phyloP scores from a whole-genome alignment of 2,113 vertebrate genomes.

The Paratilapia polleni region DNA sequence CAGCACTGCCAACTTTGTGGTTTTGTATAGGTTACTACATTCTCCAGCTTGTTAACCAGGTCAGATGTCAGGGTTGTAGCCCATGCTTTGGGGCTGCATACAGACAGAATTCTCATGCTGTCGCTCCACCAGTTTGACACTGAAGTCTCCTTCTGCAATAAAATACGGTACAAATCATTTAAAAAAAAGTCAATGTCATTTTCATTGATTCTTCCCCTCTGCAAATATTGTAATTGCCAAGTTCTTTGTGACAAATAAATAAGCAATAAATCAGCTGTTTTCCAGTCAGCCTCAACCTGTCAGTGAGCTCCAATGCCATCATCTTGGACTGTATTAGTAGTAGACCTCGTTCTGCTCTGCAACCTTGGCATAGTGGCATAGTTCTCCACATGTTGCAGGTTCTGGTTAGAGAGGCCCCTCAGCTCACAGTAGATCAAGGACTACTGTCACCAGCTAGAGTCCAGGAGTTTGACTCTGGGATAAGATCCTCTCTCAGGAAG shows the following conservation, averaged over 20 bases:
- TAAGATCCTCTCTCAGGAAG: accelerated
- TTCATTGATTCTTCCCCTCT: background rate
- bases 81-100: conserved; percentile 56
- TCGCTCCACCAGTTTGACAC: conserved; percentile 84
- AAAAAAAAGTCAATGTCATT: accelerated
- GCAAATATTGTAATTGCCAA: background rate
- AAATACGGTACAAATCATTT: conserved; percentile 65
- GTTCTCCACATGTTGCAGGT: too few relatives aligned
- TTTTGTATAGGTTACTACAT: conserved; percentile 76
- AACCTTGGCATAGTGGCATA: background rate
- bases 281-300: background rate
- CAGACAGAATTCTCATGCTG: conserved; percentile 66
- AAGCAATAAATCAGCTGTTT: too few relatives aligned
- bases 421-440: too few relatives aligned
- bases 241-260: background rate
- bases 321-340: background rate
- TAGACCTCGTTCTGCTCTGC: background rate
- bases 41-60: conserved; percentile 80
- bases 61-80: conserved; percentile 71
- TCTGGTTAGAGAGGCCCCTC: too few relatives aligned
- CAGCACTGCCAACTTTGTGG: background rate
- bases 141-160: conserved; percentile 80
- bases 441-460: too few relatives aligned
- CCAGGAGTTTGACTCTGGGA: background rate
- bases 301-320: background rate